Percentiles rank a stretch among this genome's conserved stretches.
Evolutionary conservation across 2,888 invertebrate species (phyloP).

Genomic region (Mimumesa dahlbomi): DNA sequence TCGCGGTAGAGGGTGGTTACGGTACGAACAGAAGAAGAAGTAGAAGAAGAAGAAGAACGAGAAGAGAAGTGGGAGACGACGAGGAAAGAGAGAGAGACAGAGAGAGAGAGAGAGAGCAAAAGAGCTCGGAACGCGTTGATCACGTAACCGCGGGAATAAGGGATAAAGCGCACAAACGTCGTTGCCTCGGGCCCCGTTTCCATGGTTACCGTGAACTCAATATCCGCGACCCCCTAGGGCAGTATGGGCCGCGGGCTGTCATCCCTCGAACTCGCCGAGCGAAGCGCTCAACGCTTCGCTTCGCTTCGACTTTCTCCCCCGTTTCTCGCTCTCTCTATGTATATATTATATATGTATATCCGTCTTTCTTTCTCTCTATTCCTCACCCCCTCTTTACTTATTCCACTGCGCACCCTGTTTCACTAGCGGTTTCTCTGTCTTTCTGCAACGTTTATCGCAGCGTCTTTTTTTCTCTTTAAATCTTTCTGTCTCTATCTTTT

Average conservation of each 20-base stretch:
- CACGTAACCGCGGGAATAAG: slow-evolving; percentile 76
- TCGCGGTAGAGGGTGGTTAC: too few relatives aligned
- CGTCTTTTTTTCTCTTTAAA: neutral
- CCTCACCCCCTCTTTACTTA: too few relatives aligned
- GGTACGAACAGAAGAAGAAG: neutral
- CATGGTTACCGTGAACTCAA: slow-evolving; percentile 80
- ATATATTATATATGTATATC: neutral
- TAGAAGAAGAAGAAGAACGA: neutral
- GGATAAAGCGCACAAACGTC: slow-evolving; percentile 78
- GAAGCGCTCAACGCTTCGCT: slow-evolving; percentile 62
- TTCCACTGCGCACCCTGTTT: neutral
- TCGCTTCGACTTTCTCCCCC: slow-evolving; percentile 27
- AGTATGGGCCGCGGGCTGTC: slow-evolving; percentile 74
- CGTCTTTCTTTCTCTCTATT: neutral
- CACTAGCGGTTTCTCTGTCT: neutral
- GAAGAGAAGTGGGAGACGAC: neutral
- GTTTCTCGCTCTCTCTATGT: neutral
- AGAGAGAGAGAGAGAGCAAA: slow-evolving; percentile 44
- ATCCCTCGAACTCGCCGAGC: slow-evolving; percentile 78
- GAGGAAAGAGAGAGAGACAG: slow-evolving; percentile 7
- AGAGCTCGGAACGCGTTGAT: slow-evolving; percentile 62
- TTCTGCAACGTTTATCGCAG: neutral
- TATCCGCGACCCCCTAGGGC: slow-evolving; percentile 74
- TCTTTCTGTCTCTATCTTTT: neutral
- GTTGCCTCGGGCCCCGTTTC: slow-evolving; percentile 73